These are phyloP conservation scores for Amblyjoppa fuscipennis DNA, from an alignment of 2,888 invertebrate genomes.

Conservation along the genomic window DNA sequence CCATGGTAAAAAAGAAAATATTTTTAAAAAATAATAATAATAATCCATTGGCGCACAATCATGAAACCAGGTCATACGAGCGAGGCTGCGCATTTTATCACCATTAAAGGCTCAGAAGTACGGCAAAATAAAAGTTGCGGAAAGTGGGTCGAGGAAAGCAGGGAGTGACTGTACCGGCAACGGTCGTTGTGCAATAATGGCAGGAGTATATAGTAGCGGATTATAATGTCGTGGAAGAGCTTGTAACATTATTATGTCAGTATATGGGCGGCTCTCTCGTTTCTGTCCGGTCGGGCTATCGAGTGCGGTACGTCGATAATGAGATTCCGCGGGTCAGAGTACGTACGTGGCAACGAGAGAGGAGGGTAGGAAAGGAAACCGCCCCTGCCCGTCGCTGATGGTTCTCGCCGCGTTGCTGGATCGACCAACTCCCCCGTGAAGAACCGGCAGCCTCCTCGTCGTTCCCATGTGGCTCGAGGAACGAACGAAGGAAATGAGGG, in stretches of 20 bases:
- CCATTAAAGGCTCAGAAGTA: constrained; percentile 14
- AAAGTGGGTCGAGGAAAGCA: constrained; percentile 53
- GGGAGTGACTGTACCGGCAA: constrained; percentile 24
- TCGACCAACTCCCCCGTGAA: constrained; percentile 9
- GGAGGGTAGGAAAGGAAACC: constrained; percentile 1
- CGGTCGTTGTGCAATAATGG: neutral
- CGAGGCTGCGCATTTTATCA: constrained; percentile 6
- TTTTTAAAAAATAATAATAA: no score
- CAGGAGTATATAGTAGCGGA: constrained; percentile 5
- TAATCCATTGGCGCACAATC: neutral
- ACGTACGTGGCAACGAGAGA: constrained; percentile 23
- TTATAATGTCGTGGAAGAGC: constrained; percentile 32
- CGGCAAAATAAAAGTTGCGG: constrained; percentile 23
- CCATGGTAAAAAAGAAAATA: no score
- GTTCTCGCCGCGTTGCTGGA: neutral
- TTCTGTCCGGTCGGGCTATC: constrained; percentile 40
- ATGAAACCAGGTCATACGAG: constrained; percentile 22
- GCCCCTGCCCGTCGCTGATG: constrained; percentile 22
- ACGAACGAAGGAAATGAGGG: neutral
- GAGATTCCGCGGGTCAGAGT: constrained; percentile 63
- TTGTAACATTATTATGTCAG: constrained; percentile 14
- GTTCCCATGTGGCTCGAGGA: constrained; percentile 18
- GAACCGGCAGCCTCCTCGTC: neutral
- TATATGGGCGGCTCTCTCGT: constrained; percentile 2
- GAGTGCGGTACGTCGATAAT: constrained; percentile 65